phyloP scores from a whole-genome alignment of 2,888 invertebrate species.

The Aphodius sticticus region DNA sequence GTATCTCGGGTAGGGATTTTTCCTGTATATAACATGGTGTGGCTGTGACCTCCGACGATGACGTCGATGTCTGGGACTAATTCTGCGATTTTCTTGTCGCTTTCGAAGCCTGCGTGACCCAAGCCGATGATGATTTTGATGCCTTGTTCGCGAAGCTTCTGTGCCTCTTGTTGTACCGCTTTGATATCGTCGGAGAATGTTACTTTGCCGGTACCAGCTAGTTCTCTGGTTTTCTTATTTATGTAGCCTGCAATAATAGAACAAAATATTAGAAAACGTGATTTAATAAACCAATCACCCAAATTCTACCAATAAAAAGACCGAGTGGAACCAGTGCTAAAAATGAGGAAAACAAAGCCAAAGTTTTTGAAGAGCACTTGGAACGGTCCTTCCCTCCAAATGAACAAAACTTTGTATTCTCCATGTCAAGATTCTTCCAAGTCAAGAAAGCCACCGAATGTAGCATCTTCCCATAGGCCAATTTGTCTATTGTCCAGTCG shows the following conservation, averaged over 20 bases:
- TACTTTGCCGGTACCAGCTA: constrained; percentile 9
- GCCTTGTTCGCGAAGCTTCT: constrained; percentile 62
- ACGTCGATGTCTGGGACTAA: constrained; percentile 82
- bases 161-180: constrained; percentile 22
- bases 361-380: too few relatives aligned
- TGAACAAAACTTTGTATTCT: too few relatives aligned
- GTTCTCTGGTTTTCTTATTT: constrained; percentile 75
- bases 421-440: too few relatives aligned
- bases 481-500: too few relatives aligned
- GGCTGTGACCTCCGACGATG: constrained; percentile 90
- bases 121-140: constrained; percentile 85
- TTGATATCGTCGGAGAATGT: constrained; percentile 22
- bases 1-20: constrained; percentile 64
- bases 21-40: constrained; percentile 88
- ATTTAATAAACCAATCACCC: too few relatives aligned
- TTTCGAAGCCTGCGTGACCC: constrained; percentile 85
- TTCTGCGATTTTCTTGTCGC: constrained; percentile 79
- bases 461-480: too few relatives aligned
- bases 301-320: too few relatives aligned
- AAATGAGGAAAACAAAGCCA: too few relatives aligned
- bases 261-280: too few relatives aligned
- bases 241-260: constrained; percentile 66
- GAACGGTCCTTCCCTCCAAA: too few relatives aligned
- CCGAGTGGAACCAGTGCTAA: too few relatives aligned
- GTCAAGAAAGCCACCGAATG: too few relatives aligned